A percentile compares a stretch with the other conserved stretches of the same genome.
These are phyloP conservation scores for Melanogrammus aeglefinus DNA, from an alignment of 2,797 vertebrate genomes.

Conservation along the genomic window DNA sequence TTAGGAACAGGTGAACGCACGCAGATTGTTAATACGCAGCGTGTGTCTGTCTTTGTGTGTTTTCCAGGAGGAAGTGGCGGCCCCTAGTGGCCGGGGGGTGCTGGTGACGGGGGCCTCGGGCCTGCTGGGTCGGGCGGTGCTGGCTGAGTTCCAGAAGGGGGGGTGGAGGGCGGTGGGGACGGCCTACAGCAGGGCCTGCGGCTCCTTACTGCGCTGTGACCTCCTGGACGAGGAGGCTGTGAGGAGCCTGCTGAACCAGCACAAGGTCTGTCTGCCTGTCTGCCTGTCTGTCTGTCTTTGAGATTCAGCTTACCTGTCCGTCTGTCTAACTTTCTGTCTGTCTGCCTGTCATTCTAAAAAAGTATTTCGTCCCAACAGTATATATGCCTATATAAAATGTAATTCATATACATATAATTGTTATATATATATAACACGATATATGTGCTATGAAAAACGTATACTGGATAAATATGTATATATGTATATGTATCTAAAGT, in stretches of 20 bases:
- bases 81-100: constrained; percentile 67
- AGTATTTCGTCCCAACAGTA: no score
- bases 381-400: no score
- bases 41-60: background rate
- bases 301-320: no score
- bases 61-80: constrained; percentile 76
- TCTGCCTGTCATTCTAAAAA: no score
- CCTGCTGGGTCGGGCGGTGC: constrained; percentile 88
- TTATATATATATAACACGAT: no score
- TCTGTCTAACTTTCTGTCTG: no score
- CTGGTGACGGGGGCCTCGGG: constrained; percentile 92
- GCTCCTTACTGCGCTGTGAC: constrained; percentile 84
- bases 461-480: background rate
- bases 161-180: constrained; percentile 84
- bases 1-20: no score
- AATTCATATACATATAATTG: no score
- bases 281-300: no score
- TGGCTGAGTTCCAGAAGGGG: constrained; percentile 83
- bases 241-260: constrained; percentile 77
- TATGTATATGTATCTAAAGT: background rate
- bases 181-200: constrained; percentile 83
- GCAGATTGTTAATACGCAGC: background rate
- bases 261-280: constrained; percentile 74
- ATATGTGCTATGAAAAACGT: no score
- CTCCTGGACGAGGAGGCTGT: constrained; percentile 84